phyloP scores from a whole-genome alignment of 1,140 invertebrate species.

The Meloidogyne chitwoodi region DNA sequence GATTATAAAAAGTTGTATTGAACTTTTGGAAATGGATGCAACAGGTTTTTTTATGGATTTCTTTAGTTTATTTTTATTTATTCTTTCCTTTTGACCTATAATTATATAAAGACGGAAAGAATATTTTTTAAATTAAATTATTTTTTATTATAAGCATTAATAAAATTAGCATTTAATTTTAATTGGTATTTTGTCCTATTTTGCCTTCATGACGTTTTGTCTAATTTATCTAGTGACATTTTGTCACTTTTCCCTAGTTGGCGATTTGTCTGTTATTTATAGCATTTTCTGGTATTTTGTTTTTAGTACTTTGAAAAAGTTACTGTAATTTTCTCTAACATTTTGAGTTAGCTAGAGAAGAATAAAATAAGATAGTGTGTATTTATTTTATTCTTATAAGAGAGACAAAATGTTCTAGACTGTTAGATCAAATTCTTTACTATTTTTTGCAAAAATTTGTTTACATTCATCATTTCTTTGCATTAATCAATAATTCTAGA shows the following conservation, averaged over 20 bases:
- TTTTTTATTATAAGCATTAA: too few species aligned
- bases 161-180: too few species aligned
- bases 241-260: neutral
- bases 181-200: too few species aligned
- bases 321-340: neutral
- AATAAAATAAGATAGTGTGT: neutral
- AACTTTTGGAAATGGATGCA: conserved; percentile 76
- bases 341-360: neutral
- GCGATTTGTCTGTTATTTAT: too few species aligned
- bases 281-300: too few species aligned
- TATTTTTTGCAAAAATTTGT: too few species aligned
- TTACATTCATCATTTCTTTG: too few species aligned
- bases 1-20: conserved; percentile 73
- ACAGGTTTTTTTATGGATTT: conserved; percentile 69
- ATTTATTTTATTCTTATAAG: too few species aligned
- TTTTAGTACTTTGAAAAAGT: neutral
- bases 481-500: neutral
- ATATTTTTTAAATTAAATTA: too few species aligned
- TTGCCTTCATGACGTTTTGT: too few species aligned
- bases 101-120: neutral
- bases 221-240: neutral
- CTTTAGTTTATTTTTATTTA: too few species aligned
- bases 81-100: neutral
- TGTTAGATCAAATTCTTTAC: neutral
- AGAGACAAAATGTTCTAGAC: neutral